These are phyloP conservation scores for Chloromyia formosa DNA, from an alignment of 2,888 invertebrate genomes.

Conservation along the genomic window DNA sequence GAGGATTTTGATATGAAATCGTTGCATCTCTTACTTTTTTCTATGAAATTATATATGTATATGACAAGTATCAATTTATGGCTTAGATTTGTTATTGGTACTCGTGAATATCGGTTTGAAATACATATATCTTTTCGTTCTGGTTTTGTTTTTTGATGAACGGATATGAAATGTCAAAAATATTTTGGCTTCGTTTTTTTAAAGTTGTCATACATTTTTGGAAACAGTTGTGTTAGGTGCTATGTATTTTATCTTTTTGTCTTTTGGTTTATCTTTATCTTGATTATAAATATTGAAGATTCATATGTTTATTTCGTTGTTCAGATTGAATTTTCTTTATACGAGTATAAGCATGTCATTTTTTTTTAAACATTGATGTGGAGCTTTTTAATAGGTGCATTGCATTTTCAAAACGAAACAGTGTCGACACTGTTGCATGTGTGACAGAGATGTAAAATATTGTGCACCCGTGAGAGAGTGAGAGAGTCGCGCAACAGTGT, in stretches of 20 bases:
- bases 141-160: constrained; percentile 38
- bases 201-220: constrained; percentile 3
- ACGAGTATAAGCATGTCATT: neutral
- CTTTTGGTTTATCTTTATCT: neutral
- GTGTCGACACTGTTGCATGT: too few species aligned
- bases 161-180: neutral
- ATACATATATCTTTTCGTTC: neutral
- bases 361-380: neutral
- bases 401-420: neutral
- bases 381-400: neutral
- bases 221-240: constrained; percentile 24
- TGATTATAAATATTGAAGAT: too few species aligned
- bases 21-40: constrained; percentile 39
- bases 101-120: constrained; percentile 32
- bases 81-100: constrained; percentile 42
- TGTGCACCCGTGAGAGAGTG: too few species aligned
- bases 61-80: constrained; percentile 18
- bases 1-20: constrained; percentile 36
- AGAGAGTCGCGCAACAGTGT: too few species aligned
- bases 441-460: too few species aligned
- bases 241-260: constrained; percentile 12
- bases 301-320: too few species aligned
- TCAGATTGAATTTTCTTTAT: too few species aligned
- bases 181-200: constrained; percentile 33
- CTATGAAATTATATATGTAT: constrained; percentile 3